Conservation (phyloP, 2,113 vertebrate genomes). For the Phaetusa simplex region DNA sequence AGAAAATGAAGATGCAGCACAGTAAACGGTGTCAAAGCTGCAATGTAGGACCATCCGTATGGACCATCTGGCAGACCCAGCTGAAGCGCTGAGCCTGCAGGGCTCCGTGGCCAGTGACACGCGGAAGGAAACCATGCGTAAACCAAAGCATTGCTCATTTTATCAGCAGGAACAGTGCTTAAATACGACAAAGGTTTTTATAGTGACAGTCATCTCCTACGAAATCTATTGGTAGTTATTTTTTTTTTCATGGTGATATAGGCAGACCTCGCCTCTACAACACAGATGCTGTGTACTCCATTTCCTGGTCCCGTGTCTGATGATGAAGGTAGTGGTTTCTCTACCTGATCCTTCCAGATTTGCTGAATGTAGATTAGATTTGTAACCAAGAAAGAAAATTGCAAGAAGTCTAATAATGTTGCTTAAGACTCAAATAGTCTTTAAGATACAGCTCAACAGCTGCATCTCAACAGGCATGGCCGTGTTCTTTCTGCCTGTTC, state of each 20-base stretch:
- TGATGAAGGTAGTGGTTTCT: background rate
- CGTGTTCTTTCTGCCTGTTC: background rate
- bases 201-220: background rate
- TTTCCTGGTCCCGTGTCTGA: background rate
- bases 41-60: accelerated
- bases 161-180: background rate
- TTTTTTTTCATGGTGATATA: background rate
- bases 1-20: background rate
- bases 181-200: background rate
- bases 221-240: background rate
- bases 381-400: background rate
- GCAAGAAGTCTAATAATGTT: background rate
- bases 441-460: background rate
- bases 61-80: background rate
- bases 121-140: background rate
- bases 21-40: background rate
- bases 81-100: background rate
- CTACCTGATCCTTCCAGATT: background rate
- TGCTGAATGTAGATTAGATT: background rate
- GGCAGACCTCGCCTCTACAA: background rate
- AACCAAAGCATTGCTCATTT: background rate
- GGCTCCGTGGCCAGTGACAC: background rate
- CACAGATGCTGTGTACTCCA: background rate
- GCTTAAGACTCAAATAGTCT: background rate
- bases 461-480: background rate